Base-by-base conservation (phyloP, 2,113 vertebrate genomes). In the Aleadryas rufinucha region DNA sequence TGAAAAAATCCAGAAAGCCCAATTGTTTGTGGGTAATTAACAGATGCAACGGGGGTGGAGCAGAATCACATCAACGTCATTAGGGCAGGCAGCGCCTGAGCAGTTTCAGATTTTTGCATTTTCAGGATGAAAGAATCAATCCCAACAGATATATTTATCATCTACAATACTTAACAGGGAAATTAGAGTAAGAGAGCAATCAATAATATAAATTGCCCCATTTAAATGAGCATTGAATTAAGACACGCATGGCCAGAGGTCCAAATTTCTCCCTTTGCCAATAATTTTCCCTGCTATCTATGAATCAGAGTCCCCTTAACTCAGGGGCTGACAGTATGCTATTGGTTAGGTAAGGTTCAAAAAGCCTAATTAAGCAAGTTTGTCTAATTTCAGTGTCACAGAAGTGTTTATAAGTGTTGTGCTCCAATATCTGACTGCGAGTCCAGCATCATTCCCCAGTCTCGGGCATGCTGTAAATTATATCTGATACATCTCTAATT, bases 161-260 rank as follows among this genome's bases (percentile, higher is more conserved):
- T 83, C 71, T 54, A 64, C 69, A 89, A 81, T 85, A 90, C 60
- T 91, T 76, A 68, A 76, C 49, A 79, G 87, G 78, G 54, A 93
- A 95, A 93, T 87, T n/a, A 90, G 60, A 66, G 61, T 27, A 82
- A 56, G 74, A 71, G 45, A 71, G 75, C 6, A 10, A 92, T 87
- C 91, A 89, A 96, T 96, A 85, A 93, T 47, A 82, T 71, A 80
- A 90, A 93, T 72, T 49, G 76, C 81, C 35, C 74, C 80, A 89
- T 96, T 89, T 57, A 92, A 96, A 96, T 87, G 60, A 94, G 72
- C 35, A 49, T 8, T 90, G 93, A 90, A 80, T 90, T 76, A 86
- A 93, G 90, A 52, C 3, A 15, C 3, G 20, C 49, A 57, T 30
- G 79, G 69, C 64, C 76, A 75, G 39, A 57, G 27, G 66, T 82